Evolutionary conservation across 2,113 vertebrate genomes (phyloP), one percentile per base, ranked within the genome.

Genomic region (Poeciliopsis retropinna): DNA sequence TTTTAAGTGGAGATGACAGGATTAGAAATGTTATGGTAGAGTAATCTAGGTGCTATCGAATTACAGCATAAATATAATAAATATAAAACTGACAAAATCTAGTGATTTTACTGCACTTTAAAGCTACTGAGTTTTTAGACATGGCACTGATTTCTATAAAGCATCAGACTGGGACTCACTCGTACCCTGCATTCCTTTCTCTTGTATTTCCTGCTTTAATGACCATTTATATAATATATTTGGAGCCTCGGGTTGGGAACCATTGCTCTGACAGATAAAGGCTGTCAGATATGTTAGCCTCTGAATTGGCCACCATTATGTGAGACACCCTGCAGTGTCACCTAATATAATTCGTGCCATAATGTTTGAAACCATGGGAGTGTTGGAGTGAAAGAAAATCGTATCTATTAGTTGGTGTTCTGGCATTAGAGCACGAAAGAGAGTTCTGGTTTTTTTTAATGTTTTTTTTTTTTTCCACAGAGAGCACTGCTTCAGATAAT

Each of bases 401-500:
- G 0, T 54, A 19, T 39, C 51, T 51, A 66, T 32, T 66, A 62
- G 71, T 47, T 11, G n/a, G 61, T 67, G 67, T 79, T 62, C 77
- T 80, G 77, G 70, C 34, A 17, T 34, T 44, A 65, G 54, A 73
- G 69, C 72, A 72, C 30, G 83, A 70, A 82, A 75, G 78, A 71
- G 63, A 39, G 54, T 79, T 82, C 32, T 82, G 68, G n/a, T n/a
- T 82, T 72, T 65, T 85, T 31, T 31, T 31, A 31, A 31, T 31
- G 30, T 31, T 31, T 31, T 78, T 84, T 81, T 67, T 81, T 73
- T 63, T 85, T 79, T 82, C 83, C 87, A 90, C 86, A 92, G 94
- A 95, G 94, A 95, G 94, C 95, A 94, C 94, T 95, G 94, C 91
- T 90, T 92, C 76, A 91, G 87, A 95, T 95, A 95, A 95, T 95